Base-by-base conservation (phyloP, 30 jellyfish, hydroid and myxozoan species). In the Clytia hemisphaerica region DNA sequence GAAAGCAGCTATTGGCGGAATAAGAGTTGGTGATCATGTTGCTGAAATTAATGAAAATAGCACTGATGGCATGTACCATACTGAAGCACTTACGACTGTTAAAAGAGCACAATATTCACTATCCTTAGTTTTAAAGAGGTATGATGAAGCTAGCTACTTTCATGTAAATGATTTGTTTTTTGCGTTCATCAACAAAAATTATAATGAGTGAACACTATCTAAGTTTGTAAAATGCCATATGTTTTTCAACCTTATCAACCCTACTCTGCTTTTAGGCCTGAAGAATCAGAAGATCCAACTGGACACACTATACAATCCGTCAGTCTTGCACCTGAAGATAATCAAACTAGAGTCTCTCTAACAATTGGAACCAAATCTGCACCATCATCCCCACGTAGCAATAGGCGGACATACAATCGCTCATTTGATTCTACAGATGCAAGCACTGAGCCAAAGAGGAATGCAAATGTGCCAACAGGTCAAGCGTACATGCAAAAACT, bases 11-110 rank as follows among this genome's bases (percentile, higher is more conserved):
- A 58, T 57, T 58, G 95, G 83, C 5, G 98, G 94, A 15, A 38
- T 89, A n/a, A 48, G 31, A 51, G 91, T 89, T 59, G 93, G 85
- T 32, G 98, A 89, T 48, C 67, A 75, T 29, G 86, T 89, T 1
- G 33, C 69, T 7, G 93, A 66, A 54, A 89, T 89, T 6, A 82
- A 89, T 78, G 98, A 92, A 35, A 53, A 4, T 38, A 65, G 78
- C 50, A 79, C 83, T 14, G 77, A 32, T 7, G 51, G 63, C 33
- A n/a, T 82, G 10, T 89, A 79, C 60, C 98, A 89, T 73, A 80
- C 93, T 33, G 98, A 76, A 51, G 93, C 98, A 28, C 74, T 81
- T 28, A 78, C 75, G 4, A 77, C 94, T 32, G 95, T 89, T 4
- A 89, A 82, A 54, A 76, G 67, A 51, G 95, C 98, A 24, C 59